phyloP scores from a whole-genome alignment of 2,888 invertebrate genomes.

The Melieria picta region DNA sequence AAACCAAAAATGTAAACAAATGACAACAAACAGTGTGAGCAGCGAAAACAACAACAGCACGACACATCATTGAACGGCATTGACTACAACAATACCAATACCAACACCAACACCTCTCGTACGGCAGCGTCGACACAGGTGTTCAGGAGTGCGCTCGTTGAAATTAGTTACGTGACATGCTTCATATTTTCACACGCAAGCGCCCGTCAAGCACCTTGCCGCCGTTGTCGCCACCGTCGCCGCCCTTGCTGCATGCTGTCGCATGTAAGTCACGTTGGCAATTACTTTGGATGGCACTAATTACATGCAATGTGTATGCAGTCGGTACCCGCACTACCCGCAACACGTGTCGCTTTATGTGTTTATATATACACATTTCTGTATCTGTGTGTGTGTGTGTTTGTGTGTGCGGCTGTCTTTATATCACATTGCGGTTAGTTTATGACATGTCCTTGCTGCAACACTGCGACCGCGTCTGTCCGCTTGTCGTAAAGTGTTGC shows the following conservation, averaged over 20 bases:
- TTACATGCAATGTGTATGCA: conserved; percentile 26
- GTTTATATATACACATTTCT: background rate
- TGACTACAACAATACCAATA: too few species aligned
- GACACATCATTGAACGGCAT: too few species aligned
- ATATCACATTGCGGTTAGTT: too few species aligned
- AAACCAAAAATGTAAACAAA: too few species aligned
- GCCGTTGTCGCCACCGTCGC: background rate
- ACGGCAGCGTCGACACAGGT: background rate
- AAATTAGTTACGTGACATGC: conserved; percentile 28
- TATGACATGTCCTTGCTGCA: too few species aligned
- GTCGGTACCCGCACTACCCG: background rate
- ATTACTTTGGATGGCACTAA: conserved; percentile 32
- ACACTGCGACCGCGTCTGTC: too few species aligned
- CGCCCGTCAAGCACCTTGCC: background rate
- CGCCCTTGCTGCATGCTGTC: background rate
- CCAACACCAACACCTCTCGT: too few species aligned
- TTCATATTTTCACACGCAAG: conserved; percentile 5
- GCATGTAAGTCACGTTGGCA: conserved; percentile 27
- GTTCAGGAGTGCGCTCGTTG: conserved; percentile 13
- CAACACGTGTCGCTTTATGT: background rate
- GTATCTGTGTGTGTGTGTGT: background rate
- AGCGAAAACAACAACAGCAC: too few species aligned
- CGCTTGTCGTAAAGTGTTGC: too few species aligned
- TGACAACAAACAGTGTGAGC: too few species aligned
- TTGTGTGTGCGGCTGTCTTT: too few species aligned